phyloP scores from a whole-genome alignment of 2,888 invertebrate species.

The Pemphredon lugubris region DNA sequence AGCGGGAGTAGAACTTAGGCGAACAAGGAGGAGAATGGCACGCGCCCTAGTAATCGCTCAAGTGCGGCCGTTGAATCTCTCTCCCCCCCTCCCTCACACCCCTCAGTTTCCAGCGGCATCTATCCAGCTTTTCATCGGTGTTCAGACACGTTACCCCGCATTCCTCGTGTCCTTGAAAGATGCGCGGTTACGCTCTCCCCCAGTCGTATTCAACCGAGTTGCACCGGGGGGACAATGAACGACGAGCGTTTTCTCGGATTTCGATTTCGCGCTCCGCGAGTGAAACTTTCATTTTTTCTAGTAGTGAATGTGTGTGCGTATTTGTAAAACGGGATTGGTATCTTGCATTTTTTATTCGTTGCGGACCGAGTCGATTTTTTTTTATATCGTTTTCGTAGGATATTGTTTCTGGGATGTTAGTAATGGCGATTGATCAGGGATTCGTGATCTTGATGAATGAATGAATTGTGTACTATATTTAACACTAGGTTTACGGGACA shows the following conservation, averaged over 20 bases:
- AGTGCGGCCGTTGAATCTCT: constrained; percentile 63
- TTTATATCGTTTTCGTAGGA: no score
- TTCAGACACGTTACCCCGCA: constrained; percentile 59
- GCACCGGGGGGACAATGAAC: constrained; percentile 23
- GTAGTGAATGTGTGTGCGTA: no score
- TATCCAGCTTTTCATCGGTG: constrained; percentile 8
- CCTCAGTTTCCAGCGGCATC: no score
- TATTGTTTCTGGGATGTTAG: no score
- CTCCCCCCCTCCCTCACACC: constrained; percentile 23
- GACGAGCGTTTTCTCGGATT: constrained; percentile 18
- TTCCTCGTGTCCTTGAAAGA: constrained; percentile 64
- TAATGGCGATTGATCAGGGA: no score
- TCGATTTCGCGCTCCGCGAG: constrained; percentile 7
- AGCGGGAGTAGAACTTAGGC: constrained; percentile 48
- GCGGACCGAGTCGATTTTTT: no score
- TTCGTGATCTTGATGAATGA: no score
- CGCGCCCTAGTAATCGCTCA: constrained; percentile 72
- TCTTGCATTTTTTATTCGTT: no score
- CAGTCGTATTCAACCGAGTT: constrained; percentile 23
- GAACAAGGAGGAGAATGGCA: constrained; percentile 59
- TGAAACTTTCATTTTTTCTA: no score
- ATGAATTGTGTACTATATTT: no score
- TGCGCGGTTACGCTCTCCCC: constrained; percentile 51
- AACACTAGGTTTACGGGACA: no score
- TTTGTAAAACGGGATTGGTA: no score